Base-by-base conservation (phyloP, 2,888 invertebrate genomes). In the Drosophila rubida region DNA sequence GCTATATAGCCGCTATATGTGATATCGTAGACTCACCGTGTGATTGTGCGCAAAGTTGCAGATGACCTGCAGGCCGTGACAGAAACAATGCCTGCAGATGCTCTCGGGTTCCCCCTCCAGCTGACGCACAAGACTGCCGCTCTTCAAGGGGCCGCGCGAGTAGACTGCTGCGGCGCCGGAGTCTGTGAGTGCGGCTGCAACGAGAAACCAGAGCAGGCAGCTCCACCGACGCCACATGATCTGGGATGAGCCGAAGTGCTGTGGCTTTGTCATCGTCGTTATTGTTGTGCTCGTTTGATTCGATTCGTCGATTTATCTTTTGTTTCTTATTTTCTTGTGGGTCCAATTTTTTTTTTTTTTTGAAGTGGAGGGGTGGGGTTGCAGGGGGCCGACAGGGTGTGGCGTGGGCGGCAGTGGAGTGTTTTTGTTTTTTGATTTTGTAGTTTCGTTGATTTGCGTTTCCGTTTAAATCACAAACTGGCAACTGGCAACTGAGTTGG, bases 1-100 rank as follows among this genome's bases (percentile, higher is more conserved):
- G n/a, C 4, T 11, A 2, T 32, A 30, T 30, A 30, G 30, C 11
- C 30, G 30, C 1, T 2, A 37, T 37, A 13, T 14, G 1, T 37
- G 13, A n/a, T 7, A 37, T 35, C n/a, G n/a, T 27, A 9, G 51
- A 51, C 76, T 76, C 44, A 74, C 74, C 59, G 77, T 67, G 6
- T 8, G 51, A 14, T 76, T 77, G 13, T 62, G 53, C 8, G 48
- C 48, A 48, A 50, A 74, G 42, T 76, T 50, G 42, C 74, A 74
- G n/a, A 19, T 16, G 2, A 53, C 55, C 11, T 37, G 46, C 0
- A 1, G 1, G 8, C 13, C 23, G 8, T 46, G 14, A 14, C 74
- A 74, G 27, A 32, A 49, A 37, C 74, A 74, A n/a, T 48, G 59
- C 6, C 9, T 22, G 59, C 74, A 74, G 16, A 74, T 67, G 32